Conservation (phyloP, 2,113 vertebrate genomes). For the Cavia porcellus region DNA sequence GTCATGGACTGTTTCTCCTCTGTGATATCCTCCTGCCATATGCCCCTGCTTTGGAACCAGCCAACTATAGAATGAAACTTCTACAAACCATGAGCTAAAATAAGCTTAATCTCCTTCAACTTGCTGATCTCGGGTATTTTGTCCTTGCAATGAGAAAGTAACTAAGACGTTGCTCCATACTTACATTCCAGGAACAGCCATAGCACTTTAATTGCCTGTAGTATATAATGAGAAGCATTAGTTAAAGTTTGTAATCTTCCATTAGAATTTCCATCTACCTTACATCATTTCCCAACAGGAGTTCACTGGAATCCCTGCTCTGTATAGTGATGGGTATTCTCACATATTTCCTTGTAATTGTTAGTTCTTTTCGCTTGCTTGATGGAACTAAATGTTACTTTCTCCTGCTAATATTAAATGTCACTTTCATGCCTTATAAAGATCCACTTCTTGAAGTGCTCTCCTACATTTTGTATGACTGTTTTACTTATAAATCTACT, state of each 20-base stretch:
- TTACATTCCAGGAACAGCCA: neutral
- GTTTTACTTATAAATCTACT: slow-evolving; percentile 29
- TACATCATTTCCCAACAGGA: neutral
- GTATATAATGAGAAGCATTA: neutral
- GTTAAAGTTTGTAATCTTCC: too few relatives aligned
- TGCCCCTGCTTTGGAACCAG: neutral
- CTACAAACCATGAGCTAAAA: neutral
- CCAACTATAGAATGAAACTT: neutral
- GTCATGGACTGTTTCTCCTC: neutral
- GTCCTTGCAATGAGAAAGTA: neutral
- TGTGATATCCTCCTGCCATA: neutral
- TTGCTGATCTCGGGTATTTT: neutral
- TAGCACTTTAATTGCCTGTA: neutral
- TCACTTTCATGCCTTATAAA: neutral
- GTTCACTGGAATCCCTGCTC: neutral
- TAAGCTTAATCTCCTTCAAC: neutral
- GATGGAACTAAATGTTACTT: neutral
- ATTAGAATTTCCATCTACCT: neutral
- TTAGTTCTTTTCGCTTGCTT: neutral
- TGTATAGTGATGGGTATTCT: neutral
- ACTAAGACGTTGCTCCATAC: neutral
- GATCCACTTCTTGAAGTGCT: neutral
- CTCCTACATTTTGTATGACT: neutral
- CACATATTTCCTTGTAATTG: neutral
- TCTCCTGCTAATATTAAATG: neutral